phyloP scores from a whole-genome alignment of 1,140 invertebrate genomes.

The Vanessa atalanta region DNA sequence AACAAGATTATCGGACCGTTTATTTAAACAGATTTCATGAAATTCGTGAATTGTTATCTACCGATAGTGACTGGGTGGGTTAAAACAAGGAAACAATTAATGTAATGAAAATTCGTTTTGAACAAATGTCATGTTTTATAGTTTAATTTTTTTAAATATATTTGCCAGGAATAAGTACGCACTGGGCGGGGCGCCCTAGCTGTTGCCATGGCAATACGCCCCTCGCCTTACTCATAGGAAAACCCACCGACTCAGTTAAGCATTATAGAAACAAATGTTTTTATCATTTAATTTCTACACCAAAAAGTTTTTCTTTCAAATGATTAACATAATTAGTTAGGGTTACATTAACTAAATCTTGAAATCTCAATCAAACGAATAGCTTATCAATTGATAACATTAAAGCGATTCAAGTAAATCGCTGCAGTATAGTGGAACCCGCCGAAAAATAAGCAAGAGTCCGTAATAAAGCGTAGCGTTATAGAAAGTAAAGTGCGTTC shows the following conservation, averaged over 20 bases:
- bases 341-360: no score
- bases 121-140: no score
- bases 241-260: constrained; percentile 38
- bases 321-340: no score
- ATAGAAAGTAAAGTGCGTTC: constrained; percentile 78
- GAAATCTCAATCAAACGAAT: no score
- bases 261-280: background rate
- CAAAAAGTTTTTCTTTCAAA: no score
- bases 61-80: constrained; percentile 2
- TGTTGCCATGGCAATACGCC: constrained; percentile 65
- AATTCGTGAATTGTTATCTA: constrained; percentile 9
- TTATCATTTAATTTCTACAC: no score
- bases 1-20: constrained; percentile 25
- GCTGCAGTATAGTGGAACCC: constrained; percentile 13
- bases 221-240: constrained; percentile 52
- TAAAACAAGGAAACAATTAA: constrained; percentile 5
- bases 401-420: background rate
- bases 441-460: constrained; percentile 27
- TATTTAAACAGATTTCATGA: constrained; percentile 20
- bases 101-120: background rate
- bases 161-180: constrained; percentile 22
- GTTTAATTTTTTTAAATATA: no score
- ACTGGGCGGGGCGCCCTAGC: constrained; percentile 65
- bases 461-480: constrained; percentile 51
- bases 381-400: background rate